phyloP scores from a whole-genome alignment of 2,113 vertebrate species.

The Grammomys dolichurus region DNA sequence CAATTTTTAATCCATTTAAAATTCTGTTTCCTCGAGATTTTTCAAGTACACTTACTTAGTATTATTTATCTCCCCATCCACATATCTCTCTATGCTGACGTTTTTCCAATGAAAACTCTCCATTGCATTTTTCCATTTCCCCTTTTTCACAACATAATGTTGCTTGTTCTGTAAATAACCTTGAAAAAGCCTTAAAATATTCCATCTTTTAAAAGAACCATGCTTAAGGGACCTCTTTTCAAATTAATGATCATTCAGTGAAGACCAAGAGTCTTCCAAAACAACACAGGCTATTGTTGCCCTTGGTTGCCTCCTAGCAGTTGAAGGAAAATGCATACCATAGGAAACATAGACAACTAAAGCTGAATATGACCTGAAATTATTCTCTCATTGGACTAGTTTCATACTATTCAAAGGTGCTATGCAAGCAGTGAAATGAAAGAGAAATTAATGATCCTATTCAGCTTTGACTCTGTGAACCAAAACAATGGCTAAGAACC shows the following conservation, averaged over 20 bases:
- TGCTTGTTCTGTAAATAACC: not conserved
- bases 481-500: not conserved
- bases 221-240: not conserved
- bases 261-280: not conserved
- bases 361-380: not conserved
- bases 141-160: not conserved
- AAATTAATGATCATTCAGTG: not conserved
- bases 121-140: not conserved
- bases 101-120: not conserved
- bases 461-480: not conserved
- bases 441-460: not conserved
- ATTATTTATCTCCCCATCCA: not conserved
- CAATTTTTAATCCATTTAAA: not conserved
- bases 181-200: not conserved
- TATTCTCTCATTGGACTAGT: not conserved
- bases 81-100: not conserved
- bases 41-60: not conserved
- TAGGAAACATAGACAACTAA: not conserved
- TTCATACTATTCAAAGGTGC: not conserved
- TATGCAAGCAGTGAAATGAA: not conserved
- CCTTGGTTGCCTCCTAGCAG: not conserved
- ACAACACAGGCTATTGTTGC: not conserved
- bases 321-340: not conserved
- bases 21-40: not conserved
- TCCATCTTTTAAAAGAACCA: not conserved